phyloP scores from a whole-genome alignment of 2,113 vertebrate species.

The Argyrosomus japonicus region DNA sequence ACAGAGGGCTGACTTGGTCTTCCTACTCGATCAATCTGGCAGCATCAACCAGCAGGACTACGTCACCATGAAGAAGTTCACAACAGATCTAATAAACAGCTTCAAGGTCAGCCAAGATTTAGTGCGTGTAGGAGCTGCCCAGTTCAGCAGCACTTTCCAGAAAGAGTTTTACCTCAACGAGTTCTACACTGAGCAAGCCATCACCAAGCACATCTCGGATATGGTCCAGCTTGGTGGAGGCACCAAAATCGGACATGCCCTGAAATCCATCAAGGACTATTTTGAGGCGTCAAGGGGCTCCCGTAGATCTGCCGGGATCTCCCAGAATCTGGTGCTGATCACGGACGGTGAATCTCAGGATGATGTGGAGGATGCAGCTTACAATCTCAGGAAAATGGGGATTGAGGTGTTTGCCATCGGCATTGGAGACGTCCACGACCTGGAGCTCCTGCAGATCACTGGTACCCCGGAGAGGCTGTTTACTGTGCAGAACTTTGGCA shows the following conservation, averaged over 20 bases:
- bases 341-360: constrained; percentile 83
- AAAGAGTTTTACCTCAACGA: constrained; percentile 83
- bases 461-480: constrained; percentile 65
- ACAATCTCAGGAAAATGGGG: constrained; percentile 46
- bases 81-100: constrained; percentile 68
- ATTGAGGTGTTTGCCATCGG: constrained; percentile 82
- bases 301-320: constrained; percentile 60
- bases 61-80: constrained; percentile 80
- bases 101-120: constrained; percentile 76
- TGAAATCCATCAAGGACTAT: constrained; percentile 66
- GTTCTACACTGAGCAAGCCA: constrained; percentile 9
- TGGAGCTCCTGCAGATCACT: constrained; percentile 81
- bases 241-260: constrained; percentile 75
- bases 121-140: constrained; percentile 81
- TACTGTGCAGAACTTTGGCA: constrained; percentile 69
- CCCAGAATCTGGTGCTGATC: constrained; percentile 86
- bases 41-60: constrained; percentile 76
- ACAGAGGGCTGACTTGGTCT: constrained; percentile 82
- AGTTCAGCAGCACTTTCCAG: constrained; percentile 78
- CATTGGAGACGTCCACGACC: constrained; percentile 66
- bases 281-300: constrained; percentile 78
- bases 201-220: constrained; percentile 68
- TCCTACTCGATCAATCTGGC: constrained; percentile 84
- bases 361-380: constrained; percentile 59
- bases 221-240: constrained; percentile 59